phyloP scores from a whole-genome alignment of 2,113 vertebrate genomes.

The Upupa epops region DNA sequence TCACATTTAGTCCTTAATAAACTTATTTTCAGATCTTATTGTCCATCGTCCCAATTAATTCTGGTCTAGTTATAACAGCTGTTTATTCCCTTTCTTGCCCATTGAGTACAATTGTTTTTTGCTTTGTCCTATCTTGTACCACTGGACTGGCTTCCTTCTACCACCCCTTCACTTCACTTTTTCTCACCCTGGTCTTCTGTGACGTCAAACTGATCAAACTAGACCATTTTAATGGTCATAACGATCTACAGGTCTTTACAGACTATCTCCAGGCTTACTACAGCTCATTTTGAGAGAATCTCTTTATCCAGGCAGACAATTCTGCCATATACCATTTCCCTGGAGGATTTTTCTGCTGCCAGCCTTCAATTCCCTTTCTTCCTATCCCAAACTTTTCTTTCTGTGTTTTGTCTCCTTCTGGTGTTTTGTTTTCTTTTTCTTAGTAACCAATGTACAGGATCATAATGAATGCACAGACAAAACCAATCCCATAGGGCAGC shows the following conservation, averaged over 20 bases:
- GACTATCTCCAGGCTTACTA: background rate
- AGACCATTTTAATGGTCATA: background rate
- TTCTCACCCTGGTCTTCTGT: background rate
- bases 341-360: background rate
- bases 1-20: background rate
- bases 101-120: background rate
- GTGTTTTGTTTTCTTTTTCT: background rate
- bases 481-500: background rate
- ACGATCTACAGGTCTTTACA: background rate
- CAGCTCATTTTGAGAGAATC: background rate
- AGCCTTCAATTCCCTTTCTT: background rate
- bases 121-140: background rate
- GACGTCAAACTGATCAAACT: background rate
- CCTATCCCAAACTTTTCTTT: background rate
- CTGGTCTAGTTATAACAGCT: background rate
- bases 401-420: background rate
- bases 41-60: background rate
- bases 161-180: background rate
- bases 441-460: background rate
- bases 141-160: background rate
- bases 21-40: background rate
- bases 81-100: background rate
- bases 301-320: slow-evolving; percentile 39
- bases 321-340: background rate
- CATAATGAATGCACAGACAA: background rate